Evolutionary conservation across 1,140 invertebrate genomes (phyloP).

Genomic region (Solenopsis fugax): DNA sequence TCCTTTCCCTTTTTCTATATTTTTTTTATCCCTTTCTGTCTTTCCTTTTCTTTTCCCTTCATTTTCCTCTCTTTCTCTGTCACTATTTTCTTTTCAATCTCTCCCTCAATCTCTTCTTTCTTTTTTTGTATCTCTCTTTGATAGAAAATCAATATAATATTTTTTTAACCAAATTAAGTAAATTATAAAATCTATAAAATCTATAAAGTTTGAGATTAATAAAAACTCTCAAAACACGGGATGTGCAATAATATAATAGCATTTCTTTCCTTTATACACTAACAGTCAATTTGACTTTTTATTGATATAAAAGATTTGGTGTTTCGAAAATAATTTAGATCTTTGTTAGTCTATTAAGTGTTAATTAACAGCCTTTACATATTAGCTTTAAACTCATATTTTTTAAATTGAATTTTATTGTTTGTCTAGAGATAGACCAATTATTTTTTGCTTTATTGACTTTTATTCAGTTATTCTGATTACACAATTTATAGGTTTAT

Average conservation of each 20-base stretch:
- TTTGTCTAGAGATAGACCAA: not conserved
- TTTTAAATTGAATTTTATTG: not conserved
- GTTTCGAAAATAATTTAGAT: not conserved
- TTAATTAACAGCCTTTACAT: not conserved
- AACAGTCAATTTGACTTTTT: not conserved
- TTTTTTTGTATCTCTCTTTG: not conserved
- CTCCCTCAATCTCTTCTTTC: not conserved
- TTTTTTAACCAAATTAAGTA: not conserved
- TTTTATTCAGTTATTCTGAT: not conserved
- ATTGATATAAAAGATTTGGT: not conserved
- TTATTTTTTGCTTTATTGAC: not conserved
- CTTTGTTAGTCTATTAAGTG: not conserved
- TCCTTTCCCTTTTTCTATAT: not conserved
- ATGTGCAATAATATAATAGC: not conserved
- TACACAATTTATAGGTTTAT: conserved; percentile 78
- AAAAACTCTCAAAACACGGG: not conserved
- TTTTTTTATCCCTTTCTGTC: not conserved
- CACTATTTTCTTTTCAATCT: not conserved
- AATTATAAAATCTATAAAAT: too few species aligned
- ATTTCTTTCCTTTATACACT: not conserved
- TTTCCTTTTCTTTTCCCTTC: not conserved
- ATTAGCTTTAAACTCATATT: not conserved
- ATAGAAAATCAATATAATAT: not conserved
- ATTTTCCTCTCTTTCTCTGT: not conserved
- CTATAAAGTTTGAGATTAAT: not conserved